Percentiles rank a stretch among this genome's conserved stretches.
phyloP scores from a whole-genome alignment of 1,140 invertebrate genomes.

The Anagrus nilaparvatae region DNA sequence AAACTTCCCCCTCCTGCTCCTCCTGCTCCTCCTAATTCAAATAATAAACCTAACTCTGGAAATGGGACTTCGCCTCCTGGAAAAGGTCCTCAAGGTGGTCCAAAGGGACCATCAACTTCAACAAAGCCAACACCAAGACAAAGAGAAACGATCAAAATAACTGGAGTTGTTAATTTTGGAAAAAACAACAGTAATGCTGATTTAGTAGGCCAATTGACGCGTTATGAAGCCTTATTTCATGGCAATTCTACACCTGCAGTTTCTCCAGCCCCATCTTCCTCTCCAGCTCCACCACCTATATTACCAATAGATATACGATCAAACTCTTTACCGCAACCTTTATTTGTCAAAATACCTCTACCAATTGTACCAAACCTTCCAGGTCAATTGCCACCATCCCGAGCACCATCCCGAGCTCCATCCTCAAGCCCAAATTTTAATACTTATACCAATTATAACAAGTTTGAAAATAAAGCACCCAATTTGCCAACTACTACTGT shows the following conservation, averaged over 20 bases:
- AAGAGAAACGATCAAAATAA: constrained; percentile 33
- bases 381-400: constrained; percentile 10
- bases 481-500: too few relatives aligned
- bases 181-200: constrained; percentile 26
- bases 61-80: constrained; percentile 1
- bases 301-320: neutral
- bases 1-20: constrained; percentile 12
- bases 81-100: neutral
- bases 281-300: constrained; percentile 5
- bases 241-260: constrained; percentile 10
- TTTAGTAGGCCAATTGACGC: constrained; percentile 28
- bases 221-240: constrained; percentile 37
- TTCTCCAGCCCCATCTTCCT: constrained; percentile 10
- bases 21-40: neutral
- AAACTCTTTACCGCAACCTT: constrained; percentile 12
- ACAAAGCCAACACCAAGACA: constrained; percentile 14
- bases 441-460: constrained; percentile 4
- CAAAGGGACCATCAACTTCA: neutral
- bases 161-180: constrained; percentile 37
- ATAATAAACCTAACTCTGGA: neutral
- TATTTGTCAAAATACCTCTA: constrained; percentile 22
- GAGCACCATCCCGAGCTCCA: neutral
- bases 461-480: constrained; percentile 5
- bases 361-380: constrained; percentile 16
- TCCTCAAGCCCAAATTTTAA: neutral